Percentiles rank a stretch among this genome's conserved stretches.
phyloP scores from a whole-genome alignment of 1,140 invertebrate species.

The Lepidostoma basale region DNA sequence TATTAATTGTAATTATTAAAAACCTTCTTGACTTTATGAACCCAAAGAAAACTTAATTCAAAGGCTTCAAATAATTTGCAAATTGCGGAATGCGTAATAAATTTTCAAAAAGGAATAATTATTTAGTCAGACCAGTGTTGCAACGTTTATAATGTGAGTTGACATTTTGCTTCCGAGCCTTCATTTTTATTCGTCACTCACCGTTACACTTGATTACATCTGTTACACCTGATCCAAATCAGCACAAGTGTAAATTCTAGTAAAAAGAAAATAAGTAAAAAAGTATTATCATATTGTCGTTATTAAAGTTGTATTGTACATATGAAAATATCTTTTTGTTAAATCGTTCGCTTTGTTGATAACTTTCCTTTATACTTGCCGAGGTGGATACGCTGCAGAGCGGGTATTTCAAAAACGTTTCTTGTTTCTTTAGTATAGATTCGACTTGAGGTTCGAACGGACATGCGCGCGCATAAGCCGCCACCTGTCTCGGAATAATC shows the following conservation, averaged over 20 bases:
- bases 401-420: slow-evolving; percentile 12
- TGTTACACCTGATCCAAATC: slow-evolving; percentile 21
- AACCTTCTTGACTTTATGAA: too few species aligned
- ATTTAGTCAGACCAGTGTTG: too few species aligned
- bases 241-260: not conserved
- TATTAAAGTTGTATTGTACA: not conserved
- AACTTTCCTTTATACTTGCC: not conserved
- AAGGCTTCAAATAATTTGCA: too few species aligned
- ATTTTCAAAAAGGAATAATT: too few species aligned
- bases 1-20: too few species aligned
- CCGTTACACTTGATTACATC: slow-evolving; percentile 28
- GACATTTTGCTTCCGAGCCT: not conserved
- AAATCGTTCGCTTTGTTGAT: not conserved
- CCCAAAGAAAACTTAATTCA: too few species aligned
- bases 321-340: not conserved
- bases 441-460: slow-evolving; percentile 10
- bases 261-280: not conserved
- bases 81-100: too few species aligned
- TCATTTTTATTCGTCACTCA: slow-evolving; percentile 23
- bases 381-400: not conserved
- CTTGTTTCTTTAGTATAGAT: slow-evolving; percentile 26
- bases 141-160: too few species aligned
- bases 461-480: not conserved
- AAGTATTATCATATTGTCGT: not conserved
- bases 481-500: slow-evolving; percentile 10